Percentiles rank a stretch among this genome's conserved stretches.
phyloP scores from a whole-genome alignment of 1,140 invertebrate species.

The Oryzaephilus surinamensis region DNA sequence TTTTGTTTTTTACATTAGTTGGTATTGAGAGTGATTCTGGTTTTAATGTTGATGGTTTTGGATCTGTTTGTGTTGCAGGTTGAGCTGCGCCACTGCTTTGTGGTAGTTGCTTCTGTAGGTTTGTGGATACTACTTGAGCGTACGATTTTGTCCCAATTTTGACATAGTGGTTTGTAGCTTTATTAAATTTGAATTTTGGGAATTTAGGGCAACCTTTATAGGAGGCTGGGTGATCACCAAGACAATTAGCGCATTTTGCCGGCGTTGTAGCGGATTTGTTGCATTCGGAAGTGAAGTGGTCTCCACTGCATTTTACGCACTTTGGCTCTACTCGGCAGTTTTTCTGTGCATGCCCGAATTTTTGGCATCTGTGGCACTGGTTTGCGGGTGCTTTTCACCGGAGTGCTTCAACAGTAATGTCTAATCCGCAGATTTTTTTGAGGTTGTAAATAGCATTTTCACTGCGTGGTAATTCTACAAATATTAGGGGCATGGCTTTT shows the following conservation, averaged over 20 bases:
- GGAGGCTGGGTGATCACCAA: neutral
- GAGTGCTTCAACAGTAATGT: neutral
- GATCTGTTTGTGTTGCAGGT: too few relatives aligned
- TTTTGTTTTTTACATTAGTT: too few relatives aligned
- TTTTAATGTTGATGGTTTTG: too few relatives aligned
- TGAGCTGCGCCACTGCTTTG: too few relatives aligned
- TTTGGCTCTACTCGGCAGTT: conserved; percentile 2
- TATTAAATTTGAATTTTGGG: too few relatives aligned
- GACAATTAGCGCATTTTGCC: conserved; percentile 6
- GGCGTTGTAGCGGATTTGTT: neutral
- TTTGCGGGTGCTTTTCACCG: neutral
- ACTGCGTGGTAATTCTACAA: too few relatives aligned
- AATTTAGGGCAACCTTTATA: neutral
- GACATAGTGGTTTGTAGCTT: too few relatives aligned
- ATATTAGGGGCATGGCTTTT: too few relatives aligned
- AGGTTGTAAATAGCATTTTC: neutral
- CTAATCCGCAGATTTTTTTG: neutral
- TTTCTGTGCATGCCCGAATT: neutral
- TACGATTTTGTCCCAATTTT: too few relatives aligned
- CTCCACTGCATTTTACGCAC: conserved; percentile 1
- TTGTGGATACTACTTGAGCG: too few relatives aligned
- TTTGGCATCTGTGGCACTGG: conserved; percentile 5
- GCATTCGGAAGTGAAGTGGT: conserved; percentile 1
- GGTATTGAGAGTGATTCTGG: too few relatives aligned
- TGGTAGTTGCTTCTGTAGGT: too few relatives aligned